Conservation (phyloP, 2,888 invertebrate genomes). For the Ennomos erosarius region DNA sequence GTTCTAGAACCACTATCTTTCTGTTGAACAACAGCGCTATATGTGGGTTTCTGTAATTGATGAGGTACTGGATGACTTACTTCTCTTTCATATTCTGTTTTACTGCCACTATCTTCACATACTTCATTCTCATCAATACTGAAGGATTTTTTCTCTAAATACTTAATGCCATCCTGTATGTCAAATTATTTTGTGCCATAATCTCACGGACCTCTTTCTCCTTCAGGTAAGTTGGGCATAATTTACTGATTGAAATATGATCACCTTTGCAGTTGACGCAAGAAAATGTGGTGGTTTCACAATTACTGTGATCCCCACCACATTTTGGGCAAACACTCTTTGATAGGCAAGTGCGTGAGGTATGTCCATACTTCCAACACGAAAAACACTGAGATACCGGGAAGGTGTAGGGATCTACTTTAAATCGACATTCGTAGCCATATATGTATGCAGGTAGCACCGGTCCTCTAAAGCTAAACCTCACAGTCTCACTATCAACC, state of each 20-base stretch:
- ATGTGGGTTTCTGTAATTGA: too few species aligned
- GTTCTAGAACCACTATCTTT: too few species aligned
- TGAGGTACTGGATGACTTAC: too few species aligned
- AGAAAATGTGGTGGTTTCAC: background rate
- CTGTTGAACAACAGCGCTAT: too few species aligned
- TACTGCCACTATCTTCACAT: too few species aligned
- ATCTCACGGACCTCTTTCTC: background rate
- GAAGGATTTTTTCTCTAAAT: too few species aligned
- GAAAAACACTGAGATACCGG: constrained; percentile 2
- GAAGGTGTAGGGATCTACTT: background rate
- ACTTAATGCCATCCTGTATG: background rate
- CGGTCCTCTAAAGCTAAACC: constrained; percentile 12
- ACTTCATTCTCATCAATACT: too few species aligned
- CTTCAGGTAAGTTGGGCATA: background rate
- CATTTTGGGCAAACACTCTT: constrained; percentile 1
- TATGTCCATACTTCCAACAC: constrained; percentile 5
- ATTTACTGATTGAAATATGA: background rate
- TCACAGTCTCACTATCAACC: constrained; percentile 12
- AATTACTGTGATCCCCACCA: background rate
- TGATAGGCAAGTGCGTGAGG: background rate
- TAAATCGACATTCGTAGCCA: constrained; percentile 4
- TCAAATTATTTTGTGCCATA: background rate
- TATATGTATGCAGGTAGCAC: constrained; percentile 2
- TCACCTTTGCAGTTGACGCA: constrained; percentile 1
- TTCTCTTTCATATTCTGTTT: too few species aligned